Evolutionary conservation across 2,113 vertebrate genomes (phyloP), one percentile per base, ranked within the genome.

Genomic region (Onychostruthus taczanowskii): DNA sequence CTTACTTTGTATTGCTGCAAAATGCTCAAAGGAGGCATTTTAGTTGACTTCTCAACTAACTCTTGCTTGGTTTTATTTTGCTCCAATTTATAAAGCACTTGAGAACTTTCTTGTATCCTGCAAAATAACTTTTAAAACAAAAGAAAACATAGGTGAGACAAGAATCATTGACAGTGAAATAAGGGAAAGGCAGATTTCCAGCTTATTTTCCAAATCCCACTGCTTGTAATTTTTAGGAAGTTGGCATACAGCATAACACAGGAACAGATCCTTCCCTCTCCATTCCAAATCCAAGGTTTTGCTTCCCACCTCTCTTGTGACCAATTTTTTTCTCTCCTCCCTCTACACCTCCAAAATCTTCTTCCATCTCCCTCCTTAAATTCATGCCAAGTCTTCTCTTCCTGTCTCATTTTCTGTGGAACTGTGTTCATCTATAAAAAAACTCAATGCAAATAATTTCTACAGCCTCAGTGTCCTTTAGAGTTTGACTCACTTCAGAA

Each of bases 71-170:
- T 77, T 90, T 97, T 98, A 68, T 90, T 97, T 93, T 98, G 99
- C n/a, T 96, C 95, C 79, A 96, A 73, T 88, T 98, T 99, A 97
- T 98, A 98, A 96, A 99, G 97, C 50, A 98, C 97, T 95, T 99
- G 98, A 75, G 98, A 97, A 93, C 99, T 99, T 95, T 99, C 99
- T 95, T 98, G 98, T 96, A 99, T 96, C 92, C 99, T 98, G 90
- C 98, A 98, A 91, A 99, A 98, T 61, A 99, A 91, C 99, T 99
- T 97, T 77, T 47, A 5, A 63, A 91, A 55, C 23, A 64, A 84
- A 94, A 95, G 26, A 95, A 82, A 87, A 95, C 39, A 89, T 1
- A 88, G 19, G 19, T 68, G 22, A 80, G 81, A 53, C 83, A 74
- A 62, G 74, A 95, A 20, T 49, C 27, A n/a, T 3, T 87, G 49